A percentile compares a stretch with the other conserved stretches of the same genome.
These are phyloP conservation scores for Acrocephalus scirpaceus DNA, from an alignment of 2,797 vertebrate species.

Conservation along the genomic window DNA sequence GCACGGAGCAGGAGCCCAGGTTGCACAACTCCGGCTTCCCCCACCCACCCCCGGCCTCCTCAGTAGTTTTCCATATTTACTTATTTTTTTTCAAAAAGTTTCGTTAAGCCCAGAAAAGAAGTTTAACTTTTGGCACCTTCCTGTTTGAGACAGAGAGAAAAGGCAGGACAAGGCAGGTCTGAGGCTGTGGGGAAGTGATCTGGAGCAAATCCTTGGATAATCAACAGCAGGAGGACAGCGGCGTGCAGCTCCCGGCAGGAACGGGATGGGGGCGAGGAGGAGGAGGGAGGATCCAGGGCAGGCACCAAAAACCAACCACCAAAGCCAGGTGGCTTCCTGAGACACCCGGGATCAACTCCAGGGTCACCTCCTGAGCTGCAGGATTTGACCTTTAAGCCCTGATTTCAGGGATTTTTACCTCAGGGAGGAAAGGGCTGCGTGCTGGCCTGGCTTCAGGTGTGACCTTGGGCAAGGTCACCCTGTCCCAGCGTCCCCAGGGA, in stretches of 20 bases:
- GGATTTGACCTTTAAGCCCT: neutral
- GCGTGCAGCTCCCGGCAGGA: neutral
- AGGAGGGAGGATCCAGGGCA: neutral
- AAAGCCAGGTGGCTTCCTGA: neutral
- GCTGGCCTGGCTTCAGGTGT: neutral
- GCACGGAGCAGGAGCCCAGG: neutral
- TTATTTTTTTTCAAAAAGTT: neutral
- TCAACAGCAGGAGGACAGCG: neutral
- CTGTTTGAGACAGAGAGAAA: neutral
- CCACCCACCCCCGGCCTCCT: neutral
- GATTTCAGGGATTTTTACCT: neutral
- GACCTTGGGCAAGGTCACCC: neutral
- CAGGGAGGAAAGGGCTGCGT: neutral
- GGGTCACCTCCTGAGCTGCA: neutral
- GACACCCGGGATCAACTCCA: fast-evolving
- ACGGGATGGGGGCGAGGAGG: neutral
- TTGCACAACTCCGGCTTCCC: neutral
- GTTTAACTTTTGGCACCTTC: neutral
- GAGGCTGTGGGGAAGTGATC: fast-evolving
- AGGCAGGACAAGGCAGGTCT: neutral
- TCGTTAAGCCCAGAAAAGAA: neutral
- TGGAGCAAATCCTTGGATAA: neutral
- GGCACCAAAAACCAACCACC: neutral
- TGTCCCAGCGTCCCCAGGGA: fast-evolving
- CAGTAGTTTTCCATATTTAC: neutral